Evolutionary conservation across 2,888 invertebrate species (phyloP).

Genomic region (Shargacucullia verbasci): DNA sequence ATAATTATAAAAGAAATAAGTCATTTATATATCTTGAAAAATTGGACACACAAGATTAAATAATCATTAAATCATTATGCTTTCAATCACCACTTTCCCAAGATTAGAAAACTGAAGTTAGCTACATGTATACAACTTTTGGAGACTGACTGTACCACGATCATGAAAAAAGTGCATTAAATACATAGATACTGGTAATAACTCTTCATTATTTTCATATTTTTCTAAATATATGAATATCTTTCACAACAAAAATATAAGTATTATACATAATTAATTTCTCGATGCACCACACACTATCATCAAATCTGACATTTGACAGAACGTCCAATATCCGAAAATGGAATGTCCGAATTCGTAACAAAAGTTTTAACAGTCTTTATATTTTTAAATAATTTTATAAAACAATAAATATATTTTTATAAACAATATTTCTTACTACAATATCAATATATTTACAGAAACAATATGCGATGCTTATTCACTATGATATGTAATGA

Average conservation of each 20-base stretch:
- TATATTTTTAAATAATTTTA: constrained; percentile 42
- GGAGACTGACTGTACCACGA: too few relatives aligned
- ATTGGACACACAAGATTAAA: too few relatives aligned
- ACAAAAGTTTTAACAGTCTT: constrained; percentile 54
- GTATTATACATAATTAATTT: constrained; percentile 5
- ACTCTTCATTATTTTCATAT: constrained; percentile 17
- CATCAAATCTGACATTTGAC: constrained; percentile 34
- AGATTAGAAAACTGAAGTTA: too few relatives aligned
- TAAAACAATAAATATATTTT: constrained; percentile 34
- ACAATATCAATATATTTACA: constrained; percentile 47
- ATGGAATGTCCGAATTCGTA: constrained; percentile 39
- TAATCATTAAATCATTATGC: too few relatives aligned
- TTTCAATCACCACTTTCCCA: too few relatives aligned
- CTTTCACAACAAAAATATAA: constrained; percentile 21
- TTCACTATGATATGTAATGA: constrained; percentile 67
- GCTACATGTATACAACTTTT: too few relatives aligned
- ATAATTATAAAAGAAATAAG: too few relatives aligned
- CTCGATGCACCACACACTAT: constrained; percentile 24
- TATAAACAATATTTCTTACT: constrained; percentile 32
- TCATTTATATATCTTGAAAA: too few relatives aligned
- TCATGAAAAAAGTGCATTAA: not conserved
- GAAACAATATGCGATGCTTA: constrained; percentile 52
- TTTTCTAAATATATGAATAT: too few relatives aligned
- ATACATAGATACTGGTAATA: constrained; percentile 11
- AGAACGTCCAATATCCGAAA: constrained; percentile 32